phyloP scores from a whole-genome alignment of 2,888 invertebrate species.

The Drosophila lutescens region DNA sequence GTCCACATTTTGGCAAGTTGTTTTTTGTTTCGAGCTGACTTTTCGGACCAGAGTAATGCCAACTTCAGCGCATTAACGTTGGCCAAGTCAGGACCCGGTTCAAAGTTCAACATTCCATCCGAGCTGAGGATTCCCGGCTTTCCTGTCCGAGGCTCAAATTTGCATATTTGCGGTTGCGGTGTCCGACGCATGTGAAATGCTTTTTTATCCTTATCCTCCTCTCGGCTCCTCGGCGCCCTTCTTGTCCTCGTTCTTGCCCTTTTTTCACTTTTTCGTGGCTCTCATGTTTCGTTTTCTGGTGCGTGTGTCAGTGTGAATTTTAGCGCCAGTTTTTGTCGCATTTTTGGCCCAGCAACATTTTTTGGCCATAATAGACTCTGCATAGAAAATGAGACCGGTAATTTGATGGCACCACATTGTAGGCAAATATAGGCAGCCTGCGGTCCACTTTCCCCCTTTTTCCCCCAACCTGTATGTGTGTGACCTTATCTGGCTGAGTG shows the following conservation, averaged over 20 bases:
- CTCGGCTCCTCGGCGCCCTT: conserved; percentile 9
- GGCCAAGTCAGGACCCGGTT: conserved; percentile 49
- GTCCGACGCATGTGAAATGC: conserved; percentile 65
- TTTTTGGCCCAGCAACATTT: conserved; percentile 65
- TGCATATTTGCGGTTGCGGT: conserved; percentile 73
- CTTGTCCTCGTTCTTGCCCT: conserved; percentile 4
- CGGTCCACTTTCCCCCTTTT: conserved; percentile 36
- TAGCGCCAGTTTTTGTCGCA: conserved; percentile 75
- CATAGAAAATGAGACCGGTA: conserved; percentile 75
- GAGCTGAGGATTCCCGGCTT: conserved; percentile 46
- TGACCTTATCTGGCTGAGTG: not conserved
- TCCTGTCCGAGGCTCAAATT: conserved; percentile 63
- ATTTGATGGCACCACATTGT: conserved; percentile 75
- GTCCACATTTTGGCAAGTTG: conserved; percentile 19
- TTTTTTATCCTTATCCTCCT: conserved; percentile 16
- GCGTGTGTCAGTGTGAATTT: conserved; percentile 65
- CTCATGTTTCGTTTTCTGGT: conserved; percentile 38
- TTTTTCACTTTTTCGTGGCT: conserved; percentile 9
- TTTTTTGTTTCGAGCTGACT: conserved; percentile 11
- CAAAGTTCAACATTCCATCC: conserved; percentile 70
- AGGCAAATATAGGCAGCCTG: conserved; percentile 67
- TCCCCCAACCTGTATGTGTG: conserved; percentile 14
- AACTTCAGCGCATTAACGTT: conserved; percentile 57
- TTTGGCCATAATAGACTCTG: conserved; percentile 70
- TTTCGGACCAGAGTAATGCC: conserved; percentile 25